phyloP scores from a whole-genome alignment of 2,888 invertebrate genomes.

The Drosophila neutralis region DNA sequence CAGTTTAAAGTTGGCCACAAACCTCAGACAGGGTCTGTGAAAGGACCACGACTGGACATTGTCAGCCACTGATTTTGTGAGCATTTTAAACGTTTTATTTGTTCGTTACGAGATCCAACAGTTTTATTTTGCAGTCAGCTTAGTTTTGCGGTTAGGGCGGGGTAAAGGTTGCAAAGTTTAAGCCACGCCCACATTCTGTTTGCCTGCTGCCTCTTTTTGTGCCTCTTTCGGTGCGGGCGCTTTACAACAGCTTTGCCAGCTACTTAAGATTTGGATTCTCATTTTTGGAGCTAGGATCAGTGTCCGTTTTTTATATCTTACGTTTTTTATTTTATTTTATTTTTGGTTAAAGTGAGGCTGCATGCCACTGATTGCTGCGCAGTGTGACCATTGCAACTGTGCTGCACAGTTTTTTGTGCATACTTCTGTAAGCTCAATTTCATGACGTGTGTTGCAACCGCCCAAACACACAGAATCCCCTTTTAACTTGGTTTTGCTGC shows the following conservation, averaged over 20 bases:
- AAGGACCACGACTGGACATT: conserved; percentile 49
- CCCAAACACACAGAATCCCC: conserved; percentile 25
- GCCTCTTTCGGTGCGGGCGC: conserved; percentile 37
- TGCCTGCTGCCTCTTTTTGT: conserved; percentile 22
- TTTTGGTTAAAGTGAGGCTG: conserved; percentile 37
- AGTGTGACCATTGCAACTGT: conserved; percentile 22
- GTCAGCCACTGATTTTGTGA: conserved; percentile 78
- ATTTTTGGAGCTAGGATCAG: conserved; percentile 11
- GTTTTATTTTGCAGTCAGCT: conserved; percentile 67
- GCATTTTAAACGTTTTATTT: conserved; percentile 78
- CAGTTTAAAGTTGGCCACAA: conserved; percentile 76
- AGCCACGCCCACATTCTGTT: conserved; percentile 46
- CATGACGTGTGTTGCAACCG: conserved; percentile 42
- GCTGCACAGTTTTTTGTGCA: conserved; percentile 2
- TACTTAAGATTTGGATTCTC: conserved; percentile 48
- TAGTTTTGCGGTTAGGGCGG: conserved; percentile 62
- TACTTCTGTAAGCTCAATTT: conserved; percentile 60
- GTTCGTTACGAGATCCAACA: conserved; percentile 60
- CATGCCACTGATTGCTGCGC: conserved; percentile 15
- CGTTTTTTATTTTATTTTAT: not conserved
- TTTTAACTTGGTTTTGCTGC: conserved; percentile 23
- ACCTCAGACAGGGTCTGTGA: conserved; percentile 53
- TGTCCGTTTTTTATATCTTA: not conserved
- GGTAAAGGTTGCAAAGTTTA: not conserved
- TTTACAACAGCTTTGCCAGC: conserved; percentile 58